These are phyloP conservation scores for Mycteria americana DNA, from an alignment of 2,797 vertebrate species.

Conservation along the genomic window DNA sequence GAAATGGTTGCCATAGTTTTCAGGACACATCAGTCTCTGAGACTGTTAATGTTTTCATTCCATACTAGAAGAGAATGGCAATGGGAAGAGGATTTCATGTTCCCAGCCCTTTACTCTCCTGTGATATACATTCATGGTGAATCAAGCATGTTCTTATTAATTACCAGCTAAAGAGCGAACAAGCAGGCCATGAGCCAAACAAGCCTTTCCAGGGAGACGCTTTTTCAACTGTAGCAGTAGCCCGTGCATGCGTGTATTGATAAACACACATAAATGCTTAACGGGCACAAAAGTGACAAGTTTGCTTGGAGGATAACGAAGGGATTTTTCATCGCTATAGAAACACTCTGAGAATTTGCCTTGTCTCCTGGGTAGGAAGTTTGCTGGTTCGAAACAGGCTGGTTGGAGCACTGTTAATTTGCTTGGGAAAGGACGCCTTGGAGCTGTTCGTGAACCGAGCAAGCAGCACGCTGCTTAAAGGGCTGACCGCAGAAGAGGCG, in stretches of 20 bases:
- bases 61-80: not conserved
- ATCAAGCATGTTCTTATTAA: not conserved
- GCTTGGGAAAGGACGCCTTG: not conserved
- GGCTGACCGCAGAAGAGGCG: not conserved
- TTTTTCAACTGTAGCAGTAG: not conserved
- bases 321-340: not conserved
- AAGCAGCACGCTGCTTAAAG: not conserved
- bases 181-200: not conserved
- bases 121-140: not conserved
- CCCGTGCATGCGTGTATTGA: fast-evolving
- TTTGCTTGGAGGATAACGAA: not conserved
- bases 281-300: not conserved
- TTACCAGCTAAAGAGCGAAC: not conserved
- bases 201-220: not conserved
- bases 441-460: fast-evolving
- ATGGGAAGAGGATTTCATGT: not conserved
- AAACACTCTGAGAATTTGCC: not conserved
- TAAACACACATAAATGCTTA: not conserved
- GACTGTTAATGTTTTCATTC: not conserved
- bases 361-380: not conserved
- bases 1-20: not conserved
- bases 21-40: no score
- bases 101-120: not conserved
- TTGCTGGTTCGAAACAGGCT: not conserved
- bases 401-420: not conserved